Percentiles rank a stretch among this genome's conserved stretches.
Conservation (phyloP, 1,140 invertebrate species). For the Zaprionus gabonicus region DNA sequence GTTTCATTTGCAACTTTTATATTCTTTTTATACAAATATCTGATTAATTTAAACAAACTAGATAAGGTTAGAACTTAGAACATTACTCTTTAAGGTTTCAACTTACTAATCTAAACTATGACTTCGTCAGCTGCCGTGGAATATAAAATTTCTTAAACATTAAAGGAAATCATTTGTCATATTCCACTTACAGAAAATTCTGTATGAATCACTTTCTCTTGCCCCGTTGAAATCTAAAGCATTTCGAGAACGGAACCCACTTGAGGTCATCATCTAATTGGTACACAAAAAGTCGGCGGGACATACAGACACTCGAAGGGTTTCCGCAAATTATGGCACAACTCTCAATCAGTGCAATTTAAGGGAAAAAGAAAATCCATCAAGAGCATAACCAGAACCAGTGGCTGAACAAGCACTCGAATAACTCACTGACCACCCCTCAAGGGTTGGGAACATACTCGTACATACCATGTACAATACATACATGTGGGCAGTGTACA, state of each 20-base stretch:
- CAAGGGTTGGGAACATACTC: neutral
- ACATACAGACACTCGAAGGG: slow-evolving; percentile 39
- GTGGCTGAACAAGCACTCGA: slow-evolving; percentile 46
- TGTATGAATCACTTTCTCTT: neutral
- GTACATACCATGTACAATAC: neutral
- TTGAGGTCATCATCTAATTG: slow-evolving; percentile 8
- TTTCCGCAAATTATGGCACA: slow-evolving; percentile 63
- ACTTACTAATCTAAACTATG: too few species aligned
- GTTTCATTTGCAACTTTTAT: too few species aligned
- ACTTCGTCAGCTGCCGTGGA: too few species aligned
- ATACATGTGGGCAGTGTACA: neutral
- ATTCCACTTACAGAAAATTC: neutral
- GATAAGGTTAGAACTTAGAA: too few species aligned
- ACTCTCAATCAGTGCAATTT: slow-evolving; percentile 68
- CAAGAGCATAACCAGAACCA: slow-evolving; percentile 66
- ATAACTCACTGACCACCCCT: slow-evolving; percentile 18
- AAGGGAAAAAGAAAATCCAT: slow-evolving; percentile 59
- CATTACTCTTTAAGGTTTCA: too few species aligned
- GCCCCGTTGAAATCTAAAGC: neutral
- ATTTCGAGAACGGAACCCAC: neutral
- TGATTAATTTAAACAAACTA: too few species aligned
- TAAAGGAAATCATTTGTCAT: neutral
- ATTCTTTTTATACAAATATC: too few species aligned
- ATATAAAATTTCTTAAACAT: neutral
- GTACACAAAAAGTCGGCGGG: neutral